A percentile compares a stretch with the other conserved stretches of the same genome.
Conservation (phyloP, 1,140 invertebrate species). For the Tetranychus urticae region DNA sequence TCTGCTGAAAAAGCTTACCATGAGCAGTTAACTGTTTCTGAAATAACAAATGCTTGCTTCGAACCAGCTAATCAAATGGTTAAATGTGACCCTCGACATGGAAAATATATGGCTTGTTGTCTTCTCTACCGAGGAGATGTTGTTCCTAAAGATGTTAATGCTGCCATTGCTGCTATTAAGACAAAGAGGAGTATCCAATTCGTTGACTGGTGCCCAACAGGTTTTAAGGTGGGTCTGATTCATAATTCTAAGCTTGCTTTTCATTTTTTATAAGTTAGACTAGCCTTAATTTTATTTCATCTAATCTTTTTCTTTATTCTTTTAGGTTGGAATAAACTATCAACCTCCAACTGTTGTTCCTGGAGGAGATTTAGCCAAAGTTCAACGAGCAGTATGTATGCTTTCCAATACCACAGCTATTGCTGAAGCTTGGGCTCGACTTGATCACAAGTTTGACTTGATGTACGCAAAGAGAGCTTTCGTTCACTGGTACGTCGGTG, state of each 20-base stretch:
- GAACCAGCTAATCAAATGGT: slow-evolving; percentile 64
- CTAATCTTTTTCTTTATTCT: slow-evolving; percentile 1
- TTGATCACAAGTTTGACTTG: slow-evolving; percentile 33
- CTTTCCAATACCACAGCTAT: slow-evolving; percentile 40
- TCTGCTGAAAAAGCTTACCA: slow-evolving; percentile 65
- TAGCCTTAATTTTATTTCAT: slow-evolving; percentile 21
- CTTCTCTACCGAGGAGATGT: slow-evolving; percentile 52
- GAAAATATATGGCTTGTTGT: slow-evolving; percentile 49
- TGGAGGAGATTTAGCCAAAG: slow-evolving; percentile 56
- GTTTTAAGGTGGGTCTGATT: slow-evolving; percentile 13
- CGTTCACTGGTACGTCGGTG: slow-evolving; percentile 24
- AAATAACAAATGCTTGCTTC: slow-evolving; percentile 58
- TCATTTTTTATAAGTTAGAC: too few relatives aligned
- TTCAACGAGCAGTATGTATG: slow-evolving; percentile 62
- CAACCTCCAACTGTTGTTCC: slow-evolving; percentile 61
- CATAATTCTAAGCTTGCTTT: too few relatives aligned
- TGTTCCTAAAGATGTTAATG: slow-evolving; percentile 53
- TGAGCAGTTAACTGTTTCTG: slow-evolving; percentile 45
- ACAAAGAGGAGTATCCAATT: slow-evolving; percentile 40
- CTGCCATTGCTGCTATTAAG: slow-evolving; percentile 59
- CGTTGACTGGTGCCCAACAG: slow-evolving; percentile 26
- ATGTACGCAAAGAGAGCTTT: slow-evolving; percentile 32
- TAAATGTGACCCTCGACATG: slow-evolving; percentile 29
- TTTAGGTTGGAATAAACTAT: slow-evolving; percentile 37
- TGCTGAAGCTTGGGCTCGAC: slow-evolving; percentile 39